These are phyloP conservation scores for Pogonophryne albipinna DNA, from an alignment of 2,797 vertebrate genomes.

Conservation along the genomic window DNA sequence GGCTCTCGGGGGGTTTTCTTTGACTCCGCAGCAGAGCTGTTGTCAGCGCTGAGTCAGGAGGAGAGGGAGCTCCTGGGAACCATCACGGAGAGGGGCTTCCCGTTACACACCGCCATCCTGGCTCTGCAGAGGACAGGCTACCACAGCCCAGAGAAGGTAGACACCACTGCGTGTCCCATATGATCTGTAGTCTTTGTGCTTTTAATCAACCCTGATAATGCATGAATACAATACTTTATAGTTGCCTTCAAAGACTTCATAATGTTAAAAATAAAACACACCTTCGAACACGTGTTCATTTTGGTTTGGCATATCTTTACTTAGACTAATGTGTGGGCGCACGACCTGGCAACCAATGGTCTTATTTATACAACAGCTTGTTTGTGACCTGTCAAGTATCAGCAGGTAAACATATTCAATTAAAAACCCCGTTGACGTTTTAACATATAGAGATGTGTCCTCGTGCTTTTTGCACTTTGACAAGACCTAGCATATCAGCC, in stretches of 20 bases:
- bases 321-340: not conserved
- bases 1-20: constrained; percentile 67
- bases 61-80: constrained; percentile 92
- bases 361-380: not conserved
- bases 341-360: not conserved
- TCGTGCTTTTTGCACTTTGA: not conserved
- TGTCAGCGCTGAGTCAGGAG: constrained; percentile 91
- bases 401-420: not conserved
- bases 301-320: not conserved
- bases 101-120: constrained; percentile 89
- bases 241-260: not conserved
- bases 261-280: not conserved
- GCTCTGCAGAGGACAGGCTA: constrained; percentile 93
- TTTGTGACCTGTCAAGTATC: not conserved
- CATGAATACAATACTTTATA: not conserved
- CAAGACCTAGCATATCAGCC: not conserved
- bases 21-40: constrained; percentile 87
- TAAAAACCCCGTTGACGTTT: too few species aligned
- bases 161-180: not conserved
- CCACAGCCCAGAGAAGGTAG: constrained; percentile 90
- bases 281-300: not conserved
- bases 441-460: too few species aligned
- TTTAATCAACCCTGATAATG: not conserved
- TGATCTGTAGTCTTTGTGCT: too few species aligned
- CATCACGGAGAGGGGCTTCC: constrained; percentile 90